Percentiles rank a stretch among this genome's conserved stretches.
These are phyloP conservation scores for Pachypanchax playfairii DNA, from an alignment of 2,113 vertebrate genomes.

Conservation along the genomic window DNA sequence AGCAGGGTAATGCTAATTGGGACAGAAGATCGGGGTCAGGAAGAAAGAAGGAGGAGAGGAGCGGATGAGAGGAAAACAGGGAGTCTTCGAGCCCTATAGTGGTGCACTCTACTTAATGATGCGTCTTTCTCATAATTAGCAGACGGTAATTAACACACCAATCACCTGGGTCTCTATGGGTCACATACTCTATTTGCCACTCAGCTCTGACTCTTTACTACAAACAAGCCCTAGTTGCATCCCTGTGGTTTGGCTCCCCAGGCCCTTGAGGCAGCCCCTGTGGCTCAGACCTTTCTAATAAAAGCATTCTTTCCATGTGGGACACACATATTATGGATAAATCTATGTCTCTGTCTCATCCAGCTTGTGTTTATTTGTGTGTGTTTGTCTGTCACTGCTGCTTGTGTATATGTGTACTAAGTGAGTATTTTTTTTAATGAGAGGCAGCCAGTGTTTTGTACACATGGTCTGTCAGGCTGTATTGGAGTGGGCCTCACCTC, in stretches of 20 bases:
- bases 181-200: conserved; percentile 47
- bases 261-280: conserved; percentile 23
- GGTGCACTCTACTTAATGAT: conserved; percentile 74
- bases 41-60: conserved; percentile 52
- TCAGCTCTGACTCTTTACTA: conserved; percentile 19
- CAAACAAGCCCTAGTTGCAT: conserved; percentile 36
- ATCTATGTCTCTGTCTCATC: conserved; percentile 49
- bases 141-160: conserved; percentile 76
- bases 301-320: conserved; percentile 60
- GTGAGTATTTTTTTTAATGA: conserved; percentile 33
- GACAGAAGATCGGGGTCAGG: conserved; percentile 78
- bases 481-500: conserved; percentile 69
- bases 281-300: conserved; percentile 45
- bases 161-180: conserved; percentile 69
- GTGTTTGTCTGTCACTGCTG: conserved; percentile 35
- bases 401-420: conserved; percentile 14
- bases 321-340: conserved; percentile 37
- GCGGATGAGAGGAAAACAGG: conserved; percentile 53
- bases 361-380: conserved; percentile 64
- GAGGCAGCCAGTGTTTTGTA: conserved; percentile 61
- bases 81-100: conserved; percentile 66
- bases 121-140: conserved; percentile 76
- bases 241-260: conserved; percentile 14
- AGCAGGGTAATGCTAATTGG: conserved; percentile 74
- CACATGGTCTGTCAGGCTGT: conserved; percentile 60